A percentile compares a stretch with the other conserved stretches of the same genome.
Conservation (phyloP, 2,888 invertebrate genomes). For the Zygothrica quintamaculata region DNA sequence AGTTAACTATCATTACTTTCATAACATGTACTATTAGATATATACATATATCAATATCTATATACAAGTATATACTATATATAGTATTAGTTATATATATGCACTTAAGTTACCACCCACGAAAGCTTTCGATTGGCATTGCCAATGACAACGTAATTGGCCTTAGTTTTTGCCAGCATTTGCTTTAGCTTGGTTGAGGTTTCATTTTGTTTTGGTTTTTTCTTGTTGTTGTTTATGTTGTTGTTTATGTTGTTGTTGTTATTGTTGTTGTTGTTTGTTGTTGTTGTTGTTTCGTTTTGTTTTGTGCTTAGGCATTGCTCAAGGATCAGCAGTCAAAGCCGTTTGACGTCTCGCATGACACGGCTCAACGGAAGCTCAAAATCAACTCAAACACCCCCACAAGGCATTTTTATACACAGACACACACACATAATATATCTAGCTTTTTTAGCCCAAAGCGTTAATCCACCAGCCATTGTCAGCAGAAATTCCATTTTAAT, state of each 20-base stretch:
- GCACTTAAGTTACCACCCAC: constrained; percentile 16
- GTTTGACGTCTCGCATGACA: constrained; percentile 47
- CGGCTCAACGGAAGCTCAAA: constrained; percentile 42
- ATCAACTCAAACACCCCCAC: constrained; percentile 29
- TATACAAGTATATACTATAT: no score
- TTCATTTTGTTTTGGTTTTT: constrained; percentile 30
- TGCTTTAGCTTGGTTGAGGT: constrained; percentile 6
- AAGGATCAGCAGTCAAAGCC: constrained; percentile 65
- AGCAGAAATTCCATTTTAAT: constrained; percentile 69
- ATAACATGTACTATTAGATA: no score
- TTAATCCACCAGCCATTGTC: constrained; percentile 75
- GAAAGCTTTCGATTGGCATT: constrained; percentile 29
- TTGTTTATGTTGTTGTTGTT: constrained; percentile 13
- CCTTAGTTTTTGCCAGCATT: constrained; percentile 32
- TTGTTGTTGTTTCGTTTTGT: constrained; percentile 9
- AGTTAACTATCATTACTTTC: no score
- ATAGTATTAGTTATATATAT: no score
- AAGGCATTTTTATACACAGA: constrained; percentile 30
- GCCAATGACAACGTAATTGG: constrained; percentile 53
- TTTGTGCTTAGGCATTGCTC: constrained; percentile 40
- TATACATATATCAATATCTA: no score
- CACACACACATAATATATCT: no score
- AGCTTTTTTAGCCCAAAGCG: constrained; percentile 40
- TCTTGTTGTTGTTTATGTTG: no score
- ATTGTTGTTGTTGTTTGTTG: background rate